Evolutionary conservation across 2,888 invertebrate genomes (phyloP), one percentile per base, ranked within the genome.

Genomic region (Morpho deidamia): DNA sequence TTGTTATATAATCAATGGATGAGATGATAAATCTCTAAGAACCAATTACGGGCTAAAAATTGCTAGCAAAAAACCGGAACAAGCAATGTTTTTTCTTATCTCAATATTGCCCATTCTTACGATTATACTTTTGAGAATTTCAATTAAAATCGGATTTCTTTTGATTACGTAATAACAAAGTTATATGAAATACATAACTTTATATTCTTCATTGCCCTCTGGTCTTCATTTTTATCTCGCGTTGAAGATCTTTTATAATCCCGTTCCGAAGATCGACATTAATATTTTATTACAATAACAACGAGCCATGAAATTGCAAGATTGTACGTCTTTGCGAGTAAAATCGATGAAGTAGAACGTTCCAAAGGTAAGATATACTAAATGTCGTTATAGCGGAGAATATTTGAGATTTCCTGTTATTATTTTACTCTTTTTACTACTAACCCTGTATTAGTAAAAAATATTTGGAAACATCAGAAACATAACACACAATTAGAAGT

Each of bases 221-320:
- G 34, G 11, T 14, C 40, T 44, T 49, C 34, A 34, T 37, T 50
- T 49, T 50, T 42, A 50, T 50, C 37, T 44, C 23, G 11, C 37
- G 41, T 33, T 48, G 38, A 12, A 32, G 23, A 40, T 37, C 49
- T 41, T 53, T 53, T 49, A 49, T 45, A 44, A 50, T 41, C 41
- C 12, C 41, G 12, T 44, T 38, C 34, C 12, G 23, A 14, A 48
- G 53, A 44, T 50, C 37, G 49, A 45, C 47, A 54, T 54, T 48
- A 44, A 47, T 57, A 44, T 54, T 51, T 44, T 51, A 54, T 47
- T 54, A 53, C 49, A 45, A 50, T 53, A 53, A 53, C 53, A 56
- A 45, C 32, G 38, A 43, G 11, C 45, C 47, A 49, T 50, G 49
- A 53, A 53, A 50, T 55, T 50, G 47, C 45, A 41, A 37, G 41